Percentiles rank a stretch among this genome's conserved stretches.
phyloP scores from a whole-genome alignment of 2,888 invertebrate genomes.

The Ormyrus rosae region DNA sequence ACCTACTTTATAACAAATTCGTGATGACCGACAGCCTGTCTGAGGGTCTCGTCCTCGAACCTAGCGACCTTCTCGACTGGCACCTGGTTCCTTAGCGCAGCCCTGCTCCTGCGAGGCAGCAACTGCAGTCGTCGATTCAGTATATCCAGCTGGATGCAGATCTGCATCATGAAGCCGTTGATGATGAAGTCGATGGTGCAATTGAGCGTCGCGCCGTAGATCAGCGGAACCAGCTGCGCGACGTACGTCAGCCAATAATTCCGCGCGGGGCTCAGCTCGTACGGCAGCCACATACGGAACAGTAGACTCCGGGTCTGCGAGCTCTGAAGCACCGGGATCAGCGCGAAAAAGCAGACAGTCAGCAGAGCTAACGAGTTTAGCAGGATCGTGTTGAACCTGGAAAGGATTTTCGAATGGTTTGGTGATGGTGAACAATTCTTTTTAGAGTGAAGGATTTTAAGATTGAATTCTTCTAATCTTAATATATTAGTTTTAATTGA shows the following conservation, averaged over 20 bases:
- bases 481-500: background rate
- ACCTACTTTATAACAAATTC: conserved; percentile 1
- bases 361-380: background rate
- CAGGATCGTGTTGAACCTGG: background rate
- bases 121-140: background rate
- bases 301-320: background rate
- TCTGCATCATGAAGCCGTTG: background rate
- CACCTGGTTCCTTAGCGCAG: background rate
- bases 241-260: background rate
- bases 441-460: background rate
- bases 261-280: background rate
- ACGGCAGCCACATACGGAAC: background rate
- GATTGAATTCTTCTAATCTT: background rate
- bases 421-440: background rate
- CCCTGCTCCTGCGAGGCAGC: background rate
- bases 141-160: background rate
- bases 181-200: background rate
- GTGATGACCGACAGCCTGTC: background rate
- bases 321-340: background rate
- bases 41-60: background rate
- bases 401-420: background rate
- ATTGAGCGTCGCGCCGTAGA: background rate
- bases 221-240: background rate
- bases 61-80: background rate
- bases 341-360: background rate